Percentiles rank a stretch among this genome's conserved stretches.
Conservation (phyloP, 2,113 vertebrate species). For the Gadus macrocephalus region DNA sequence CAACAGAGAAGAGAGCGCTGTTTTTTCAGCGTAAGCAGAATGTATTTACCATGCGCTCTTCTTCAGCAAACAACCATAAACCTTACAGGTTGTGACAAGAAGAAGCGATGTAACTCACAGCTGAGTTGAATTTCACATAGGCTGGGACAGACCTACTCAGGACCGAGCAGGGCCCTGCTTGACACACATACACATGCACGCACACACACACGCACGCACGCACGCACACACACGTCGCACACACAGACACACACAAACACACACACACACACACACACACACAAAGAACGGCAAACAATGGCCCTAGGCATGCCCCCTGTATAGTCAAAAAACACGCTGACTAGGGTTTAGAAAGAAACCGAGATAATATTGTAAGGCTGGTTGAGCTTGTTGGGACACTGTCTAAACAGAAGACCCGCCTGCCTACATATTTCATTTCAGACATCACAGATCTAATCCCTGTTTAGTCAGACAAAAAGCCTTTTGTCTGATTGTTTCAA, state of each 20-base stretch:
- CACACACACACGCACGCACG: neutral
- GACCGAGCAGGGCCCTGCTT: neutral
- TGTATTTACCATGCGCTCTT: no score
- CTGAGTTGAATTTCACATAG: constrained; percentile 53
- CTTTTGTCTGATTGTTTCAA: no score
- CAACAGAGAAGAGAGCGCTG: no score
- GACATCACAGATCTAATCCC: no score
- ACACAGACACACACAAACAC: neutral
- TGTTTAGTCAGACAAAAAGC: no score
- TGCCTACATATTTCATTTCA: constrained; percentile 28
- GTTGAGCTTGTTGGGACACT: constrained; percentile 47
- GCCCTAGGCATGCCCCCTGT: no score
- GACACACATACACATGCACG: no score
- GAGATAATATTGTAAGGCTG: constrained; percentile 36
- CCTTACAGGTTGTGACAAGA: constrained; percentile 38
- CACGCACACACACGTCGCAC: no score
- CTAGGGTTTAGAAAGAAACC: constrained; percentile 56
- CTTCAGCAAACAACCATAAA: constrained; percentile 44
- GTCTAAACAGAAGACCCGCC: constrained; percentile 61
- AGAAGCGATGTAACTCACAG: constrained; percentile 47
- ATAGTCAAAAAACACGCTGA: constrained; percentile 30
- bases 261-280: neutral
- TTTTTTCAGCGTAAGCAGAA: no score
- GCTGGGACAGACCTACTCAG: neutral
- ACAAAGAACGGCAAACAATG: neutral